phyloP scores from a whole-genome alignment of 2,113 vertebrate genomes.

The Anarhynchus alexandrinus region DNA sequence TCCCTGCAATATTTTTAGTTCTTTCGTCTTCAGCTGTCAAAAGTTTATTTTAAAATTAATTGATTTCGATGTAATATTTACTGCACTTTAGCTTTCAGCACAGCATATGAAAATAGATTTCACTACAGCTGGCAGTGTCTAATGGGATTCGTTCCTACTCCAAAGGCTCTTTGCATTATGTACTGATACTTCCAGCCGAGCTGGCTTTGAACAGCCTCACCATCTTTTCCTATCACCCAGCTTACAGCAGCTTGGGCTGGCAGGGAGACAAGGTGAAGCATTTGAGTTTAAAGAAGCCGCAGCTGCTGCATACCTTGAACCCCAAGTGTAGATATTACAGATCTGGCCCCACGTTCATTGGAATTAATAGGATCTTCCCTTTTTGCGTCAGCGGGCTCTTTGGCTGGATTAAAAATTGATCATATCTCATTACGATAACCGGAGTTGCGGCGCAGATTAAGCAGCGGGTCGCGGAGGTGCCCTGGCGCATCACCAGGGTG shows the following conservation, averaged over 20 bases:
- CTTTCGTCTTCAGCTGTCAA: not conserved
- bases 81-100: constrained; percentile 16
- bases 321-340: not conserved
- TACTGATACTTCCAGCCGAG: not conserved
- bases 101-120: not conserved
- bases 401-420: not conserved
- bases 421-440: not conserved
- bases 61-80: constrained; percentile 13
- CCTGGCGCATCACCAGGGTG: not conserved
- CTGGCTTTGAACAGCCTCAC: not conserved
- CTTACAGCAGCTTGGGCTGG: not conserved
- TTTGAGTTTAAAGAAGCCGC: not conserved
- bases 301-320: not conserved
- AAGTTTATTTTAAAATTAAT: constrained; percentile 2
- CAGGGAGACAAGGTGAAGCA: not conserved
- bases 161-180: not conserved
- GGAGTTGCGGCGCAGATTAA: not conserved
- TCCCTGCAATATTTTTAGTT: not conserved
- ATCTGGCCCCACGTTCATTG: not conserved
- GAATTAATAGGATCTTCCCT: not conserved
- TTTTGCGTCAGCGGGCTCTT: not conserved
- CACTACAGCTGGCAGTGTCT: not conserved
- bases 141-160: constrained; percentile 17
- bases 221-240: not conserved
- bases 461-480: not conserved